Percentiles rank a stretch among this genome's conserved stretches.
Conservation (phyloP, 2,797 vertebrate genomes). For the Chloroceryle amazona region DNA sequence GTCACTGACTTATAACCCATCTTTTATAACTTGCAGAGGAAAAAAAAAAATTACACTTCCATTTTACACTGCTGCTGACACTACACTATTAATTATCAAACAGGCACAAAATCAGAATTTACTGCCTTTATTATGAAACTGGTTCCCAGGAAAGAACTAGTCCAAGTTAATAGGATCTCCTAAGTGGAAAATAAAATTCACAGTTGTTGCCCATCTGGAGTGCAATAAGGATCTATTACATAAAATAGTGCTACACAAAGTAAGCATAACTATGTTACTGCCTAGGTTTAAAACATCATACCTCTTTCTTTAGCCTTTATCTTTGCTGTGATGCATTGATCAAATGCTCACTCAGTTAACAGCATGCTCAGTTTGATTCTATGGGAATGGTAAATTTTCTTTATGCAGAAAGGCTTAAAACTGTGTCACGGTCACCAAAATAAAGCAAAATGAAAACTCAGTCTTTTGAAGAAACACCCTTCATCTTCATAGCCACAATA, state of each 20-base stretch:
- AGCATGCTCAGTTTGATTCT: neutral
- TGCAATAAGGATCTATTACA: constrained; percentile 38
- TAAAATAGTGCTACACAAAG: constrained; percentile 31
- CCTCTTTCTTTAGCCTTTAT: neutral
- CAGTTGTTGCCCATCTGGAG: constrained; percentile 12
- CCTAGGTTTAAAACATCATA: neutral
- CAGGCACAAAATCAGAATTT: constrained; percentile 65
- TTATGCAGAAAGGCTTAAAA: constrained; percentile 33
- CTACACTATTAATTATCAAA: constrained; percentile 52
- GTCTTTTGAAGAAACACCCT: neutral
- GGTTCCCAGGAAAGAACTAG: constrained; percentile 34
- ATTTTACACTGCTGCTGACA: constrained; percentile 42
- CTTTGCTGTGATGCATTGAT: neutral
- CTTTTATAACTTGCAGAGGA: neutral
- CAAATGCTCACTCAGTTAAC: constrained; percentile 11
- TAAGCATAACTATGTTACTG: neutral
- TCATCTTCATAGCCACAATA: neutral
- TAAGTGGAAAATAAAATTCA: constrained; percentile 69
- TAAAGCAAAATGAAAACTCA: neutral
- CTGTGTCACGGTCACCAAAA: constrained; percentile 19
- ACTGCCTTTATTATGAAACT: constrained; percentile 59
- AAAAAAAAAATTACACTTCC: neutral
- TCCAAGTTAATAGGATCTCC: constrained; percentile 29
- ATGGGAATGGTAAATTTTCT: neutral
- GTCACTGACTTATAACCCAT: constrained; percentile 2